These are phyloP conservation scores for Triops cancriformis DNA, from an alignment of 1,140 invertebrate genomes.

Conservation along the genomic window DNA sequence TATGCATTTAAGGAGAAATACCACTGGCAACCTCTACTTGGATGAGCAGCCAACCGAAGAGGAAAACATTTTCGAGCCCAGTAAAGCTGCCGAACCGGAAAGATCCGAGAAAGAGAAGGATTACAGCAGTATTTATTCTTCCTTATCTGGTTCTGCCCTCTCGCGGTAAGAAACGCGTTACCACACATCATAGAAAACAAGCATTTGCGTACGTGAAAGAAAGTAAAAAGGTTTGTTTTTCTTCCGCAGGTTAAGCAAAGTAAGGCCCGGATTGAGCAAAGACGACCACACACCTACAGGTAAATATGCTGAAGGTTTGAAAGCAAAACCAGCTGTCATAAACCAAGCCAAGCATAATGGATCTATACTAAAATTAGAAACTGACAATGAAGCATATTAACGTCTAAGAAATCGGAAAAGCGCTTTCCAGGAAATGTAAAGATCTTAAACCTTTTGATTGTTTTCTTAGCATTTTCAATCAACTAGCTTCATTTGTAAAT, in stretches of 20 bases:
- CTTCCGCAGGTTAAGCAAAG: constrained; percentile 15
- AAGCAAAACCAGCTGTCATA: background rate
- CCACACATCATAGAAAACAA: background rate
- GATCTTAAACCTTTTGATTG: too few species aligned
- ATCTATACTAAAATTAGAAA: too few species aligned
- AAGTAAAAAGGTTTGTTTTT: background rate
- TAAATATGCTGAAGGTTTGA: background rate
- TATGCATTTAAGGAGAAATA: background rate
- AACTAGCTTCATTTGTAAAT: too few species aligned
- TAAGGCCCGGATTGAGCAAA: background rate
- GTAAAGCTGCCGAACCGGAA: background rate
- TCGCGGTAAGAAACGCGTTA: constrained; percentile 15
- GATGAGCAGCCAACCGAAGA: background rate
- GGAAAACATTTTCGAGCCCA: background rate
- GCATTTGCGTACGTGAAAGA: background rate
- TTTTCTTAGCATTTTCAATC: too few species aligned
- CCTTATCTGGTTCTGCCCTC: constrained; percentile 17
- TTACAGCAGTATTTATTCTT: constrained; percentile 28
- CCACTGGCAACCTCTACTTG: background rate
- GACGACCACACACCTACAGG: background rate
- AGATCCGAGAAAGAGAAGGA: constrained; percentile 27
- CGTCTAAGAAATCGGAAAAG: too few species aligned
- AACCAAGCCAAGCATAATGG: background rate
- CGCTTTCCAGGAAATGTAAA: too few species aligned
- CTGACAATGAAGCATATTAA: too few species aligned